Base-by-base conservation (phyloP, 2,113 vertebrate genomes). In the Oreocharis arfaki region DNA sequence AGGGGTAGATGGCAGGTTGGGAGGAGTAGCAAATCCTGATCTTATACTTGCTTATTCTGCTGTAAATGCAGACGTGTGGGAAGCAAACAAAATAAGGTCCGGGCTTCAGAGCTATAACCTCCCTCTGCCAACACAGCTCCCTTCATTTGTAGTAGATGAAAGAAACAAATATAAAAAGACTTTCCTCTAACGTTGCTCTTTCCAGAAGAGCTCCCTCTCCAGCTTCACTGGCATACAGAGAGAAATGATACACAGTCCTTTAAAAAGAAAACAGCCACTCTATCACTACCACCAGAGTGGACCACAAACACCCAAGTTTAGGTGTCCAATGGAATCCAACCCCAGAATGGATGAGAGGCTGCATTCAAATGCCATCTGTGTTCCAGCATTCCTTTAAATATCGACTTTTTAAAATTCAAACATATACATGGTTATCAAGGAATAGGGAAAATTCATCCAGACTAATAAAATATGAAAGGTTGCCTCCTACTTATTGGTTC, bases 401-500 rank as follows among this genome's bases (percentile, higher is more conserved):
- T 63, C 28, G 0, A 52, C 26, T 86, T 79, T 88, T 74, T 92
- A 35, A 87, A 94, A 60, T 84, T 97, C 50, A 64, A 95, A 88
- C 57, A 41, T 85, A 95, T 32, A 95, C 55, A 67, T 22, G 67
- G 95, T 97, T 98, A 97, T 97, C 97, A 97, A 97, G 81, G 96
- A 94, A 97, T 95, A 96, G 50, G 77, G 89, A 95, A 70, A 97
- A 96, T 85, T 94, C 81, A 89, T 93, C 96, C 94, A 98, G 92
- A 96, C 95, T 97, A 97, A 97, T 94, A 97, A 98, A 97, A 97
- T 89, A 95, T 86, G 96, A 97, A 97, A 95, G 93, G 82, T 87
- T 96, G 94, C 87, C 97, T 98, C 92, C 96, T 95, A 96, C 94
- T 96, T 93, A 87, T 14, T 81, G 52, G 93, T 95, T 98, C 97